Base-by-base conservation (phyloP, 2,113 vertebrate species). In the Peucedramus taeniatus region DNA sequence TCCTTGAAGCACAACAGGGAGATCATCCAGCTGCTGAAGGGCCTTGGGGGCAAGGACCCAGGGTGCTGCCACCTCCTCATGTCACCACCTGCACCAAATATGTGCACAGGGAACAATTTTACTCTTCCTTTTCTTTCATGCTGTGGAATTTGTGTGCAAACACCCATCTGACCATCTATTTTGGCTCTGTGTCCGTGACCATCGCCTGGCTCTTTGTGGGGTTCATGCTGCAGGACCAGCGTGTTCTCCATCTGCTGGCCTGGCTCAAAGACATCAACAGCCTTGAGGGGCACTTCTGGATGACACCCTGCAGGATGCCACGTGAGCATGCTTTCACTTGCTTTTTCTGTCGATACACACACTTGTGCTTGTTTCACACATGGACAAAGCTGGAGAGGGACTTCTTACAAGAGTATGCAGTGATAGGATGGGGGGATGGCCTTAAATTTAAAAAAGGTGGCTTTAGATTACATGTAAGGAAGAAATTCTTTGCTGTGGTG, bases 201-300 rank as follows among this genome's bases (percentile, higher is more conserved):
- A 9, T 97, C 14, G 95, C 94, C 2, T 70, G 74, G 31, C 91
- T 89, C 21, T 98, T 98, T 2, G 77, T 83, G 39, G 39, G 70
- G 63, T 97, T 98, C 0, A 33, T 97, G 30, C 87, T 97, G 59
- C 54, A 1, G 5, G 97, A 98, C 45, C 89, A 45, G 3, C 42
- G 23, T 5, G 97, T 95, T 8, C 33, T 93, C 1, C 83, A 97
- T 20, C 78, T 98, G 83, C 94, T 98, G 44, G 93, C 12, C 0
- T 97, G 96, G 97, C 97, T 97, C 0, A 50, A 97, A 56, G 98
- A 97, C 80, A 98, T 97, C 11, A 98, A 96, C 79, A 98, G 98
- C 75, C 97, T 94, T 0, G 97, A 97, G 3, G 97, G 98, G n/a
- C 98, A 98, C 77, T 98, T 96, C 87, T 98, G 97, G 97, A 95